phyloP scores from a whole-genome alignment of 2,888 invertebrate genomes.

The Meteorus colon region DNA sequence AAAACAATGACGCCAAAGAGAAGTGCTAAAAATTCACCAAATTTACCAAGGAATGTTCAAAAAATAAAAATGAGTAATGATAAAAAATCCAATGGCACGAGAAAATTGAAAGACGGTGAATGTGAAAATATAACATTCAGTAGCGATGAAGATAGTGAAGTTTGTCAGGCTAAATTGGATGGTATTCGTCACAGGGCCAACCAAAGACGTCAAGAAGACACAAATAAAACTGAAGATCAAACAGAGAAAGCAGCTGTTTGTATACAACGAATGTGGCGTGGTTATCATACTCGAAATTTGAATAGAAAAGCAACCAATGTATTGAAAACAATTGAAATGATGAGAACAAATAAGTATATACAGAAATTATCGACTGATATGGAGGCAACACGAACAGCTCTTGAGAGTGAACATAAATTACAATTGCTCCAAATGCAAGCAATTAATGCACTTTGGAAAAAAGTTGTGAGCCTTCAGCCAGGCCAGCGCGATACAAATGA shows the following conservation, averaged over 20 bases:
- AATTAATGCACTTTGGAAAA: conserved; percentile 92
- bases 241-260: conserved; percentile 80
- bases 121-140: conserved; percentile 56
- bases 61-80: conserved; percentile 24
- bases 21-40: conserved; percentile 63
- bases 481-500: conserved; percentile 60
- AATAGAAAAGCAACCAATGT: conserved; percentile 80
- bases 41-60: conserved; percentile 58
- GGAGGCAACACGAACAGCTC: conserved; percentile 87
- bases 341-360: conserved; percentile 87
- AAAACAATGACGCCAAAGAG: conserved; percentile 63
- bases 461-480: conserved; percentile 82
- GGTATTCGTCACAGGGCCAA: conserved; percentile 80
- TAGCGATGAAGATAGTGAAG: conserved; percentile 79
- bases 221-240: conserved; percentile 67
- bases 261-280: conserved; percentile 91
- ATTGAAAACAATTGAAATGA: conserved; percentile 82
- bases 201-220: conserved; percentile 72
- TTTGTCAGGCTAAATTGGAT: conserved; percentile 80
- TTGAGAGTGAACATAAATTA: conserved; percentile 89
- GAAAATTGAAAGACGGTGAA: conserved; percentile 53
- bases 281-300: conserved; percentile 85
- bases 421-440: conserved; percentile 93
- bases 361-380: conserved; percentile 88
- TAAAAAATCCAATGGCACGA: conserved; percentile 43